Conservation (phyloP, 2,888 invertebrate genomes). For the Lycophotia porphyrea region DNA sequence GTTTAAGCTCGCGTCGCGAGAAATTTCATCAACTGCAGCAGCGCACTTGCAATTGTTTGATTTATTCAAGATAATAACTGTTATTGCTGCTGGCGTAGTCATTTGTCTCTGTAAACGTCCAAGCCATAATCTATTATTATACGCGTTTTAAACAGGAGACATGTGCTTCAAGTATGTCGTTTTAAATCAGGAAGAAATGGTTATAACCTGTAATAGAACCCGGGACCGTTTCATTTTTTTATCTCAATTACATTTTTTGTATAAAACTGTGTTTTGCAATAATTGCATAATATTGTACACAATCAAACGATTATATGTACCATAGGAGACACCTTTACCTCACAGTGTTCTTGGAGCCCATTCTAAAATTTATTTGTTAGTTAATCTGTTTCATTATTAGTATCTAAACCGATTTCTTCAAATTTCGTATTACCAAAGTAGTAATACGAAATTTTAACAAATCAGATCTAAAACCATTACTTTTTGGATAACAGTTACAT, state of each 20-base stretch:
- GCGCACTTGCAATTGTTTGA: slow-evolving; percentile 67
- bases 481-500: too few relatives aligned
- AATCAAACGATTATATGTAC: background rate
- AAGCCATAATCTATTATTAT: background rate
- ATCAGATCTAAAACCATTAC: too few relatives aligned
- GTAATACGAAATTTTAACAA: too few relatives aligned
- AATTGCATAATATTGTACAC: background rate
- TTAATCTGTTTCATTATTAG: background rate
- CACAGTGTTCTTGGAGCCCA: background rate
- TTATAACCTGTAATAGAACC: background rate
- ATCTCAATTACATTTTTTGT: background rate
- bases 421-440: background rate
- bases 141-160: background rate
- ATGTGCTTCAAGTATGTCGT: background rate
- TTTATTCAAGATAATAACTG: background rate
- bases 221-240: background rate
- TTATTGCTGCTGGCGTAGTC: slow-evolving; percentile 55
- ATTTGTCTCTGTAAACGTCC: background rate
- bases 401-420: background rate
- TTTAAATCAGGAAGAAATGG: background rate
- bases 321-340: background rate
- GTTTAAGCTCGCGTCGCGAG: slow-evolving; percentile 52
- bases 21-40: slow-evolving; percentile 61
- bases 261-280: background rate
- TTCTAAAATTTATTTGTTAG: background rate